Conservation (phyloP, 2,888 invertebrate species). For the Hyppa rectilinea region DNA sequence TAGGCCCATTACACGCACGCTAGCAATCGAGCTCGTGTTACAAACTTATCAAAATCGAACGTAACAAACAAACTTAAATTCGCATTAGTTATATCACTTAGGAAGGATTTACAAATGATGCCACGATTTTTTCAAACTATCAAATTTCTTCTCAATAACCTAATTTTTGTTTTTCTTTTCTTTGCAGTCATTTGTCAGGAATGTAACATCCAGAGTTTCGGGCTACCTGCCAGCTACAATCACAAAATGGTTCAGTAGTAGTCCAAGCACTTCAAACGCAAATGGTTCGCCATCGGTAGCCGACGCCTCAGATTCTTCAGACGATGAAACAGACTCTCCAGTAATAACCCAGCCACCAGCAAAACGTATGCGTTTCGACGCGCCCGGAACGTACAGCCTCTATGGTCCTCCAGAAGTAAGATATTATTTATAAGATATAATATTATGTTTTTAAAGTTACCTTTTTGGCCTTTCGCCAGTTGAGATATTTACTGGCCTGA, state of each 20-base stretch:
- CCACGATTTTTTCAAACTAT: background rate
- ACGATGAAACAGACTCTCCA: slow-evolving; percentile 79
- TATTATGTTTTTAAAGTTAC: background rate
- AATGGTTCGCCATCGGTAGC: slow-evolving; percentile 83
- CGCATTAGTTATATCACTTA: too few relatives aligned
- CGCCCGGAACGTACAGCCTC: slow-evolving; percentile 68
- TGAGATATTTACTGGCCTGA: background rate
- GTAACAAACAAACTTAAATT: too few relatives aligned
- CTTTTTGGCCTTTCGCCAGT: background rate
- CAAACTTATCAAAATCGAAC: too few relatives aligned
- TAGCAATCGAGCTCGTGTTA: too few relatives aligned
- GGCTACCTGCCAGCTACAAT: slow-evolving; percentile 91
- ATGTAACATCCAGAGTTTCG: slow-evolving; percentile 92
- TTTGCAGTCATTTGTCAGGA: slow-evolving; percentile 93
- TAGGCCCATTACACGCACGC: too few relatives aligned
- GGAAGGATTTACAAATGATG: background rate
- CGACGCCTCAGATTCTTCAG: slow-evolving; percentile 84
- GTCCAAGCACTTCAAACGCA: slow-evolving; percentile 76
- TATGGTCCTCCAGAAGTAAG: slow-evolving; percentile 74
- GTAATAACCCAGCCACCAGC: slow-evolving; percentile 83
- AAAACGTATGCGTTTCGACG: slow-evolving; percentile 80
- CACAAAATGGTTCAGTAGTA: slow-evolving; percentile 89
- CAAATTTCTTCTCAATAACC: background rate
- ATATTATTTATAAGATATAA: slow-evolving; percentile 22
- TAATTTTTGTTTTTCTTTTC: slow-evolving; percentile 19